Evolutionary conservation across 2,888 invertebrate genomes (phyloP), one percentile per base, ranked within the genome.

Genomic region (Agrochola circellaris): DNA sequence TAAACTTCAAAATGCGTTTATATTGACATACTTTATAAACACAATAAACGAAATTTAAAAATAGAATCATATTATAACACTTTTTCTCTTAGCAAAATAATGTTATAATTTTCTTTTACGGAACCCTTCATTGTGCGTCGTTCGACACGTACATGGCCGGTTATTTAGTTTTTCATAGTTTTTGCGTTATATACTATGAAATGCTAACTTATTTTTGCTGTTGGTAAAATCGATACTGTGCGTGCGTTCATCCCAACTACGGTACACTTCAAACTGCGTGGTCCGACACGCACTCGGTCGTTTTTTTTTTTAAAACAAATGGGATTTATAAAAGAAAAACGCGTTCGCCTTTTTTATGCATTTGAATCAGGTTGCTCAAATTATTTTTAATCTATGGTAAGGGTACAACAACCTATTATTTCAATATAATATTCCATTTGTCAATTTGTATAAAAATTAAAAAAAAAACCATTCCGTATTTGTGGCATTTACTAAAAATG

Each of bases 401-500:
- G 5, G 1, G 1, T 67, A 64, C 42, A 54, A 54, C 15, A 75
- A 82, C 71, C 79, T 82, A 23, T 64, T 77, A 17, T 30, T 38
- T 30, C 8, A 45, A 26, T 5, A 23, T 56, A 20, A 6, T 56
- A 38, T 13, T 71, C 5, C 17, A 45, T 30, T 71, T 70, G 58
- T 58, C 62, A 48, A 11, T 51, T 30, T 2, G 7, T 6, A 45
- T 15, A 70, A 83, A 66, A 72, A 20, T 73, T 79, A 71, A 77
- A 75, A 61, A 74, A 81, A 78, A 26, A 3, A 72, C 78, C 62
- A 75, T 66, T 66, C 69, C 75, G 78, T 81, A 80, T 75, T 79
- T 81, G 34, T 81, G 81, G 79, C 89, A 87, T 85, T 83, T 75
- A 67, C 69, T 70, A 91, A 95, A 92, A 86, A 97, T 97, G 97